Percentiles rank a stretch among this genome's conserved stretches.
These are phyloP conservation scores for Vanacampus margaritifer DNA, from an alignment of 2,113 vertebrate species.

Conservation along the genomic window DNA sequence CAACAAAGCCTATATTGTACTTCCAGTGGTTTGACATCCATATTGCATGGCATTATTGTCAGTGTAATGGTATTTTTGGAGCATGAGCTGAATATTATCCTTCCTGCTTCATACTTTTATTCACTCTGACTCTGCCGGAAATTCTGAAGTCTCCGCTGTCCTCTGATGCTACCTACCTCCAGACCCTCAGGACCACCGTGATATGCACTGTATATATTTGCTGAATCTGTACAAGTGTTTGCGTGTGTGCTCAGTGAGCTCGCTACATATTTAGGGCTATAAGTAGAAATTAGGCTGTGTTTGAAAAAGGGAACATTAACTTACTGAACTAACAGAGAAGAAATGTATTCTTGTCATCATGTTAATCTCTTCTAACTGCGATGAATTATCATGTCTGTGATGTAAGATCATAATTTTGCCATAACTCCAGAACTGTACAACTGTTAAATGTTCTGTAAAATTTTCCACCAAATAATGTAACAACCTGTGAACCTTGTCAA, in stretches of 20 bases:
- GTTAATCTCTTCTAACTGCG: conserved; percentile 15
- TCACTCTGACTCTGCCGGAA: conserved; percentile 23
- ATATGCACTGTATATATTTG: conserved; percentile 43
- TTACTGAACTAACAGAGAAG: conserved; percentile 18
- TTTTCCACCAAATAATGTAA: conserved; percentile 29
- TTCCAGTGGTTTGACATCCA: conserved; percentile 20
- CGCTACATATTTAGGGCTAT: conserved; percentile 16
- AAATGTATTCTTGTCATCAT: conserved; percentile 1
- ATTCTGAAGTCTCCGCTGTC: conserved; percentile 27
- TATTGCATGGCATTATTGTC: not conserved
- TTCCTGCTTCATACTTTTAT: conserved; percentile 27
- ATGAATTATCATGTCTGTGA: conserved; percentile 15
- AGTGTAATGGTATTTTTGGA: conserved; percentile 16
- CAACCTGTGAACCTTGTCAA: conserved; percentile 21
- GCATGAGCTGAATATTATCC: conserved; percentile 32
- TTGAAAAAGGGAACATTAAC: conserved; percentile 20
- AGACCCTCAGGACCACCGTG: conserved; percentile 61
- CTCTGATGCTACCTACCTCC: conserved; percentile 62
- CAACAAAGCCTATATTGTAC: conserved; percentile 5
- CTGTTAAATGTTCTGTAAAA: conserved; percentile 16
- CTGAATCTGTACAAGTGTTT: conserved; percentile 17
- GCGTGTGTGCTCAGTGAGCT: conserved; percentile 15
- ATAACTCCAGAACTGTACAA: conserved; percentile 14
- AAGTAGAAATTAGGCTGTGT: conserved; percentile 13
- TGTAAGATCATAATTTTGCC: conserved; percentile 15